Evolutionary conservation across 2,888 invertebrate genomes (phyloP).

Genomic region (Parnassius glacialis): DNA sequence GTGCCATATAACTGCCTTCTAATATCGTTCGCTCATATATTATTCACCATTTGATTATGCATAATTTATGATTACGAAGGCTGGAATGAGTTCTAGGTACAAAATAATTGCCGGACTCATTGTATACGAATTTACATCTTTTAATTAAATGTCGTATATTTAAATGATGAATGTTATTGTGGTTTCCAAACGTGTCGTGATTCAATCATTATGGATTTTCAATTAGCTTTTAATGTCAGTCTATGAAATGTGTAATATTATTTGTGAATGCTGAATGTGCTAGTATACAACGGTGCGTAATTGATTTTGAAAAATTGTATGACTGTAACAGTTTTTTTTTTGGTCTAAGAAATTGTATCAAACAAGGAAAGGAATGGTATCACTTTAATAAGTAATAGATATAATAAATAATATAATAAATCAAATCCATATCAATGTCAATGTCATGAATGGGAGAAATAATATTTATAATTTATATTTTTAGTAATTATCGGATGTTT

Average conservation of each 20-base stretch:
- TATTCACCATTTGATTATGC: constrained; percentile 29
- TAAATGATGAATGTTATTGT: constrained; percentile 38
- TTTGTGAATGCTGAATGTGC: neutral
- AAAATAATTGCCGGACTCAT: constrained; percentile 44
- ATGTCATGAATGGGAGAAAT: too few species aligned
- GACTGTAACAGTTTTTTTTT: too few species aligned
- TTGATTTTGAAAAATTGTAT: neutral
- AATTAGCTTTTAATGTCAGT: constrained; percentile 17
- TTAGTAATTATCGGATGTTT: too few species aligned
- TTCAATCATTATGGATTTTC: constrained; percentile 17
- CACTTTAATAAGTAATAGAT: too few species aligned
- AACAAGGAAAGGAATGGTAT: too few species aligned
- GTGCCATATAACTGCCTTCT: constrained; percentile 39
- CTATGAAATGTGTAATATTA: constrained; percentile 6
- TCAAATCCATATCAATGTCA: too few species aligned
- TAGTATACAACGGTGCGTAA: neutral
- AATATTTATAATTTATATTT: too few species aligned
- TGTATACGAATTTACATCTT: constrained; percentile 16
- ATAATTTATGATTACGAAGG: constrained; percentile 19
- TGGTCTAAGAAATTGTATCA: too few species aligned
- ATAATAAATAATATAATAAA: too few species aligned
- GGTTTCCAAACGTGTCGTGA: constrained; percentile 10
- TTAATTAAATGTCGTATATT: constrained; percentile 23
- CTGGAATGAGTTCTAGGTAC: constrained; percentile 36
- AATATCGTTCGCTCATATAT: constrained; percentile 43